Evolutionary conservation across 1,140 invertebrate species (phyloP).

Genomic region (Pseudomyrmex gracilis): DNA sequence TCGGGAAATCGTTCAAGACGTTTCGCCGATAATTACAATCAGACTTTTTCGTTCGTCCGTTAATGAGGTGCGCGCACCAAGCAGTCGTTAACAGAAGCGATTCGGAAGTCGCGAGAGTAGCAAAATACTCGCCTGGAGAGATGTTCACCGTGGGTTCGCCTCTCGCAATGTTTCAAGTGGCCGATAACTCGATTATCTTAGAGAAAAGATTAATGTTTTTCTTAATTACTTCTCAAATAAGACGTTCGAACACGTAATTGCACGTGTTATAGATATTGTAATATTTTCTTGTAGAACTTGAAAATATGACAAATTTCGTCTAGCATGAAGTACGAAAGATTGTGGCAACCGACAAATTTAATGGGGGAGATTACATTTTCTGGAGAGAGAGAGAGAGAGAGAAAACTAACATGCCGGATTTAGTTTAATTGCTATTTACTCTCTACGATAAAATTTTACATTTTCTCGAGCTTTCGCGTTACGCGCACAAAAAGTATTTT

Average conservation of each 20-base stretch:
- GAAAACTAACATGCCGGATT: conserved; percentile 48
- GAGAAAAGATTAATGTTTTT: not conserved
- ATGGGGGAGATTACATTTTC: conserved; percentile 53
- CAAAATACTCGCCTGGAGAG: conserved; percentile 23
- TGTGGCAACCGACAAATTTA: conserved; percentile 47
- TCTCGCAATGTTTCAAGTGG: not conserved
- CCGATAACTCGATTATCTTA: not conserved
- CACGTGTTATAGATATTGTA: not conserved
- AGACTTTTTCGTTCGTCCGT: conserved; percentile 39
- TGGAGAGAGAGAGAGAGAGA: no score
- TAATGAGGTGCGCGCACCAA: conserved; percentile 55
- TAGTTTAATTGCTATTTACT: conserved; percentile 69
- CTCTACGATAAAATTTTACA: conserved; percentile 52
- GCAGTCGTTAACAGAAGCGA: conserved; percentile 30
- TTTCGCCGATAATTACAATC: conserved; percentile 58
- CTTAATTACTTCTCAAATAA: not conserved
- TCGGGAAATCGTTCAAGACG: conserved; percentile 24
- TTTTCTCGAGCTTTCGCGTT: conserved; percentile 30
- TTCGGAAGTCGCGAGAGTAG: conserved; percentile 8
- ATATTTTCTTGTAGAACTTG: no score
- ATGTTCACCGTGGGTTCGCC: not conserved
- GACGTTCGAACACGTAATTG: not conserved
- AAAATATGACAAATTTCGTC: not conserved
- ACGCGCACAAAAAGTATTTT: not conserved
- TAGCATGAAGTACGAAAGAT: not conserved